Evolutionary conservation across 2,888 invertebrate genomes (phyloP), one percentile per base, ranked within the genome.

Genomic region (Epiblema foenella): DNA sequence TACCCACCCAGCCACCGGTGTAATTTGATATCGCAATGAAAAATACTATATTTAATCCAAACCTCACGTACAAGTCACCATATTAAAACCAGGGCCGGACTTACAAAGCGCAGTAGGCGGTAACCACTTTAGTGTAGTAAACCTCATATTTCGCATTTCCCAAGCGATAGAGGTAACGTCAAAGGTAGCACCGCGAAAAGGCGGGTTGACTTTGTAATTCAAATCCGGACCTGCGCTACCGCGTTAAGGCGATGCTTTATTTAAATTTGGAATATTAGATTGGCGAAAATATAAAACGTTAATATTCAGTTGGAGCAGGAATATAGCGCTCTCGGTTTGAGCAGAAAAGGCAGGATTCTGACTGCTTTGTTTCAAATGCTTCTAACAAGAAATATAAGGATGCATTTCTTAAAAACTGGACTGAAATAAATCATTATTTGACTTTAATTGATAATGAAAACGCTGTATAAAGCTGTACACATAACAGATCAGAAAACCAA

Each of bases 121-220:
- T 66, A 73, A 72, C 74, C 75, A 73, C 73, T 71, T 75, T 78
- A 78, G 76, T 80, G 78, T 75, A 77, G 77, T 76, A 74, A 24
- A 73, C 73, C 74, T 75, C 74, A 76, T 76, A 77, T 76, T 77
- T 75, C 77, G 72, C 68, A 74, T 76, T 75, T 75, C 63, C 76
- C 75, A 73, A 76, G 73, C 75, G 80, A 81, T 80, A 57, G 57
- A 49, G 54, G 72, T 72, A 65, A 79, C 85, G 83, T 85, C 85
- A 84, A 81, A 82, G 83, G 81, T 84, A 83, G 80, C 77, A 75
- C 74, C 62, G 78, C 75, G 84, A 85, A 87, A 87, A 87, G 86
- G 83, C 82, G 79, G 79, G 85, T 81, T 78, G 84, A 89, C 88
- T 91, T 91, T 91, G 91, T 89, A 89, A 91, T 91, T 91, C 91